phyloP scores from a whole-genome alignment of 1,140 invertebrate species.

The Mya arenaria region DNA sequence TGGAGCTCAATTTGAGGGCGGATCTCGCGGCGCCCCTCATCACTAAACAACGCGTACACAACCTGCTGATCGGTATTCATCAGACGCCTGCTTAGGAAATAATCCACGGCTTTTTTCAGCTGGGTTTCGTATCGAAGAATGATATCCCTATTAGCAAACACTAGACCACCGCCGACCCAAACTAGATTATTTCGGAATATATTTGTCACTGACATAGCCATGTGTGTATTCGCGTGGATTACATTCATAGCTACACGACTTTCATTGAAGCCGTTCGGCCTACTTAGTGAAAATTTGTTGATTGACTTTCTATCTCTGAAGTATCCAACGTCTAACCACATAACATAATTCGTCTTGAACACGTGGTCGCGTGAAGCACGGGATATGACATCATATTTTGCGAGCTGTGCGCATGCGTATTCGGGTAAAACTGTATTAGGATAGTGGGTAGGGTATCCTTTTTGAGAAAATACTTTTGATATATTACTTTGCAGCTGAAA shows the following conservation, averaged over 20 bases:
- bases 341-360: constrained; percentile 57
- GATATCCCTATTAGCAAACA: constrained; percentile 14
- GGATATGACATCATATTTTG: constrained; percentile 62
- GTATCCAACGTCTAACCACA: constrained; percentile 71
- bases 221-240: constrained; percentile 1
- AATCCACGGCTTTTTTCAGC: not conserved
- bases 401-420: constrained; percentile 65
- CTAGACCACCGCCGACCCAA: constrained; percentile 33
- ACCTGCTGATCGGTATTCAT: constrained; percentile 47
- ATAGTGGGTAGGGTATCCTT: constrained; percentile 64
- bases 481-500: constrained; percentile 64
- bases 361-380: constrained; percentile 40
- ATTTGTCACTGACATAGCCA: constrained; percentile 1
- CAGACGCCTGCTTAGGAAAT: constrained; percentile 7
- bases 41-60: constrained; percentile 32
- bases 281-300: constrained; percentile 51
- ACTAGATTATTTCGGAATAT: constrained; percentile 56
- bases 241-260: constrained; percentile 57
- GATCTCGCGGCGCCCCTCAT: not conserved
- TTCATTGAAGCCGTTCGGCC: constrained; percentile 58
- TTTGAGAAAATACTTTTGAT: constrained; percentile 51
- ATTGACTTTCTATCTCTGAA: constrained; percentile 60
- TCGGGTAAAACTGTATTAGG: constrained; percentile 68
- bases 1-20: constrained; percentile 14
- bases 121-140: constrained; percentile 17